phyloP scores from a whole-genome alignment of 30 jellyfish, hydroid and myxozoan genomes.

The Cassiopea andromeda region DNA sequence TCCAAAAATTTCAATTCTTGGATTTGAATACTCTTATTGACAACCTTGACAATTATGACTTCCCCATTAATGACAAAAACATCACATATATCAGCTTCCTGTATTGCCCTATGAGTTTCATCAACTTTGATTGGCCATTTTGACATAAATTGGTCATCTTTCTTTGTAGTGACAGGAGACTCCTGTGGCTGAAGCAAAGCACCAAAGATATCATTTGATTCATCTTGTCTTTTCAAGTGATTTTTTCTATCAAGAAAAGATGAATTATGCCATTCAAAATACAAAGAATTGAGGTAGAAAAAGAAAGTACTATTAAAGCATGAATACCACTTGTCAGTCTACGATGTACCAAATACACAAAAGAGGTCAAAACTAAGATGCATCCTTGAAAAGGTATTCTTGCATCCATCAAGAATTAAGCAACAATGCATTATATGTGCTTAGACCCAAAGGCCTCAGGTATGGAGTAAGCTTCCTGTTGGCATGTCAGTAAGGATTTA shows the following conservation, averaged over 20 bases:
- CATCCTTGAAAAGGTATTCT: too few relatives aligned
- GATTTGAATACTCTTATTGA: neutral
- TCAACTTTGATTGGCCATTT: neutral
- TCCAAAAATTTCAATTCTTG: neutral
- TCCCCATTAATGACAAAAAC: neutral
- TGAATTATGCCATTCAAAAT: neutral
- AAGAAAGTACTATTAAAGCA: too few relatives aligned
- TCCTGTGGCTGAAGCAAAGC: neutral
- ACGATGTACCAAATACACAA: too few relatives aligned
- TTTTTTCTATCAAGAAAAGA: neutral
- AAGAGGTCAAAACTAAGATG: too few relatives aligned
- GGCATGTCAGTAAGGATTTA: too few relatives aligned
- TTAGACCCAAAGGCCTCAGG: too few relatives aligned
- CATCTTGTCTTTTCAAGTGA: neutral
- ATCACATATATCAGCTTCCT: neutral
- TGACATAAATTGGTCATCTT: neutral
- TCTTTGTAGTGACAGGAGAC: too few relatives aligned
- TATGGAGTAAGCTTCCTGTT: too few relatives aligned
- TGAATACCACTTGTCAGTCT: too few relatives aligned
- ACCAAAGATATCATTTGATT: conserved; percentile 6
- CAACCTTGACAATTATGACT: neutral
- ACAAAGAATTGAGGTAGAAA: neutral
- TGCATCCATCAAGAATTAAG: too few relatives aligned
- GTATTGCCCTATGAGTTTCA: neutral
- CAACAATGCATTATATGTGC: too few relatives aligned